phyloP scores from a whole-genome alignment of 37 sponge, comb jelly and placozoan genomes.

The Ianthella basta region DNA sequence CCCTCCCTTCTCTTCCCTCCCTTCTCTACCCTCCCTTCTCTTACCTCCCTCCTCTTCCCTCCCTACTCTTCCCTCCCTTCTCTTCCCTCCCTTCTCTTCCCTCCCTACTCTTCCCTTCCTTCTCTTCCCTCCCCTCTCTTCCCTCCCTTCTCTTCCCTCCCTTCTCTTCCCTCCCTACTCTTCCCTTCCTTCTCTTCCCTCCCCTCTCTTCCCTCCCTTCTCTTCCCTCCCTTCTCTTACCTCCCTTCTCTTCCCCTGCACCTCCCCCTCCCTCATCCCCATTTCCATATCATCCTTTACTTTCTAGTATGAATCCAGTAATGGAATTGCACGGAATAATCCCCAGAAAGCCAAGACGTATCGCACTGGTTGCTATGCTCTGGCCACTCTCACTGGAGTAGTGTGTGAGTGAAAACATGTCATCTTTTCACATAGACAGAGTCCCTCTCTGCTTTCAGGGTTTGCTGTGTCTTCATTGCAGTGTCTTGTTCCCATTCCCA shows the following conservation, averaged over 20 bases:
- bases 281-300: too few species aligned
- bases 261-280: constrained; percentile 10
- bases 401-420: constrained; percentile 6
- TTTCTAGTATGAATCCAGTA: background rate
- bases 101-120: background rate
- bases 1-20: too few species aligned
- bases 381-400: background rate
- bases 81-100: too few species aligned
- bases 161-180: background rate
- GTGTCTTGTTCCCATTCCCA: too few species aligned
- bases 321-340: background rate
- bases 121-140: background rate
- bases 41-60: too few species aligned
- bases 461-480: too few species aligned
- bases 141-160: too few species aligned
- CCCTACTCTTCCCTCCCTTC: too few species aligned
- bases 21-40: too few species aligned
- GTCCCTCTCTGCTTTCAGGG: too few species aligned
- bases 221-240: constrained; percentile 40
- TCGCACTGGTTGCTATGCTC: constrained; percentile 2
- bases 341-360: background rate
- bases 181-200: background rate
- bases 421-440: too few species aligned
- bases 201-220: background rate
- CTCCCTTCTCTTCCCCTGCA: constrained; percentile 33